Conservation (phyloP, 2,888 invertebrate genomes). For the Darwinula stevensoni region DNA sequence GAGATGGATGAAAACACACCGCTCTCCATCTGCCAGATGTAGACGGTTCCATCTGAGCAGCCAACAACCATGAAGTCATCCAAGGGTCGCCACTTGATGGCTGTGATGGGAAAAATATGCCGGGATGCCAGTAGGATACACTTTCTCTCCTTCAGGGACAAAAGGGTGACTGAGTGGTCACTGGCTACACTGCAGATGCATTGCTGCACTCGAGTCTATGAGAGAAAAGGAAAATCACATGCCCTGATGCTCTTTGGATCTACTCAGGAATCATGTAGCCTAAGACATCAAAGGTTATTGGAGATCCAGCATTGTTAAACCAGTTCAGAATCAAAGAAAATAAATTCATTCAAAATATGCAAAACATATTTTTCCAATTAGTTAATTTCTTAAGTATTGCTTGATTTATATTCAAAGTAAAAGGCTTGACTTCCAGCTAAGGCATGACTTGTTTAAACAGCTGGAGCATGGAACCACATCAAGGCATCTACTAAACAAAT, state of each 20-base stretch:
- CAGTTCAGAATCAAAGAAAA: no score
- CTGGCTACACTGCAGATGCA: slow-evolving; percentile 89
- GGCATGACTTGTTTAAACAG: no score
- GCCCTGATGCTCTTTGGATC: no score
- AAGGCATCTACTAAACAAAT: no score
- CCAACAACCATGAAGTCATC: slow-evolving; percentile 96
- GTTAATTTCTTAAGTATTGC: no score
- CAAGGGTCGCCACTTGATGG: slow-evolving; percentile 81
- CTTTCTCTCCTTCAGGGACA: slow-evolving; percentile 71
- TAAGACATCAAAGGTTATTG: background rate
- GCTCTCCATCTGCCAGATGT: slow-evolving; percentile 99
- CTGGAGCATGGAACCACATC: no score
- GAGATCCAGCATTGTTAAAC: background rate
- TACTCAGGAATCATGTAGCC: no score
- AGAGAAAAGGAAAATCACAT: slow-evolving; percentile 29
- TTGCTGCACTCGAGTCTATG: slow-evolving; percentile 62
- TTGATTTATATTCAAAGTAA: no score
- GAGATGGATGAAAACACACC: no score
- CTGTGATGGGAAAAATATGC: slow-evolving; percentile 81
- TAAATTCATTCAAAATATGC: no score
- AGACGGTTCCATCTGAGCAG: slow-evolving; percentile 87
- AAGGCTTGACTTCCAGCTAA: no score
- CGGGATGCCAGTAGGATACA: slow-evolving; percentile 76
- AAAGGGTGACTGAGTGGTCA: slow-evolving; percentile 82
- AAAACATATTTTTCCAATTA: no score